phyloP scores from a whole-genome alignment of 2,113 vertebrate genomes.

The Australoheros scitulus region DNA sequence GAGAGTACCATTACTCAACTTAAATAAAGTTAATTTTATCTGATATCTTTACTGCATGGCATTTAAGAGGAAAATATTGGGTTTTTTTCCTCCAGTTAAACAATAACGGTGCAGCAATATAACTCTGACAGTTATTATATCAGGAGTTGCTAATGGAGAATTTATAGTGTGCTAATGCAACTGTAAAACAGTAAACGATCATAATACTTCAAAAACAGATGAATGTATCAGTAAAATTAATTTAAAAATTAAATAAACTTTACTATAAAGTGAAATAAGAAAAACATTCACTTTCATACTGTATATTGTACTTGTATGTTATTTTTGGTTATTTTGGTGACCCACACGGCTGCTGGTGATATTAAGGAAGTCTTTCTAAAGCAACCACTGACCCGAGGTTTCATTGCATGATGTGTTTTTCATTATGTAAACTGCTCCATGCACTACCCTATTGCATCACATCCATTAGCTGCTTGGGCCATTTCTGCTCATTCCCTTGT shows the following conservation, averaged over 20 bases:
- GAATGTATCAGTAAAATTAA: not conserved
- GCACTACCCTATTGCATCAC: not conserved
- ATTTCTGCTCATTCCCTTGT: not conserved
- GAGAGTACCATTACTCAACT: not conserved
- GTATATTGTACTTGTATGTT: too few relatives aligned
- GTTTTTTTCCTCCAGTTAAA: not conserved
- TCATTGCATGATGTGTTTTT: too few relatives aligned
- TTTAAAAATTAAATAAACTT: not conserved
- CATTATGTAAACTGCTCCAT: not conserved
- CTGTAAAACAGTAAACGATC: not conserved
- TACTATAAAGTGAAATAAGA: not conserved
- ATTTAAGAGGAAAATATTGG: not conserved
- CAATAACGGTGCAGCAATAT: not conserved
- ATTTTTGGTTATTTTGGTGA: too few relatives aligned
- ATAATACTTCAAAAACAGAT: not conserved
- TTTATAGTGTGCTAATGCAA: not conserved
- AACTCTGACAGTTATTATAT: not conserved
- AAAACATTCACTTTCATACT: too few relatives aligned
- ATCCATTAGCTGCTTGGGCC: not conserved
- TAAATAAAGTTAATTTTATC: not conserved
- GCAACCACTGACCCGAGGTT: not conserved
- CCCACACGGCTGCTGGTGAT: not conserved
- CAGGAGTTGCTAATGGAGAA: not conserved
- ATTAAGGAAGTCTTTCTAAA: not conserved
- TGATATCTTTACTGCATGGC: not conserved